Base-by-base conservation (phyloP, 1,140 invertebrate species). In the Cydia fagiglandana region DNA sequence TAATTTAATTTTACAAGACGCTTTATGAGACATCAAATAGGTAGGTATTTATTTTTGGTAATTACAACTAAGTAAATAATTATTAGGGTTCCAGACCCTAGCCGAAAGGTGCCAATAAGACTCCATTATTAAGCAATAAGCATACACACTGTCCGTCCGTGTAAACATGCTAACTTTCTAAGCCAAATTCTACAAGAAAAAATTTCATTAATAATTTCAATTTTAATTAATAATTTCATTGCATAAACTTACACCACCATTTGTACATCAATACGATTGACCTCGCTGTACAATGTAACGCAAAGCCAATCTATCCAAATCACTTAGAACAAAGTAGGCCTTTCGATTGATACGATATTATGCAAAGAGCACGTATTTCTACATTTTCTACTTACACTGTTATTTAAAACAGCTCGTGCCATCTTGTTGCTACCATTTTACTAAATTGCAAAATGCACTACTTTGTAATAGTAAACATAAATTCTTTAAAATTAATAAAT, bases 171-270 rank as follows among this genome's bases (percentile, higher is more conserved):
- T 34, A 6, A 1, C 34, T 34, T 34, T 34, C 34, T 34, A 6
- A 6, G 4, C 5, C 6, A 34, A 24, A 24, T 24, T 7, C 15
- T 47, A 45, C 41, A 12, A 45, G 41, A 45, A n/a, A 64, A 13
- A 30, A n/a, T n/a, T n/a, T n/a, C n/a, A n/a, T n/a, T n/a, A n/a
- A n/a, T n/a, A 30, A 30, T 9, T 64, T 12, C 2, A 64, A 64
- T 64, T 20, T 20, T 64, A 28, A 64, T 20, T 20, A 64, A 10
- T 20, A 30, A 64, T 30, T 34, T n/a, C 5, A 70, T 70, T 70
- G 34, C 66, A 41, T 70, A 70, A 70, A 41, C 66, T 70, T 70
- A 38, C 66, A n/a, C 7, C 66, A n/a, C 7, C 34, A 70, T 41
- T n/a, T 41, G 38, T 17, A 17, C 66, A 13, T 70, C 66, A 70